Evolutionary conservation across 2,113 vertebrate genomes (phyloP), one percentile per base, ranked within the genome.

Genomic region (Orycteropus afer): DNA sequence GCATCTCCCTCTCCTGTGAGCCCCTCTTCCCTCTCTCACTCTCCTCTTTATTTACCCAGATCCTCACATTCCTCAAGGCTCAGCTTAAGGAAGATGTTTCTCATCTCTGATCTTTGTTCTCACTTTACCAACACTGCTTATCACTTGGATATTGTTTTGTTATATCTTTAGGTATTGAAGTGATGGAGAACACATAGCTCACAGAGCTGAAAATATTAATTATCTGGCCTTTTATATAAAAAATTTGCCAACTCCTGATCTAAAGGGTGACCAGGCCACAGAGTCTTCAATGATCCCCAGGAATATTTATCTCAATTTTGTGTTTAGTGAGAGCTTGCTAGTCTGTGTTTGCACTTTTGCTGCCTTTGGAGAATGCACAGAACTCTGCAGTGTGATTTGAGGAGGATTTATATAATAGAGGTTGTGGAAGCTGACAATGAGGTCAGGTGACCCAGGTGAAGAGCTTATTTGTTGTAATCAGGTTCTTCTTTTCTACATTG

Each of bases 211-310:
- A n/a, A n/a, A n/a, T n/a, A n/a, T n/a, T n/a, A n/a, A n/a, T n/a
- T n/a, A n/a, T n/a, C n/a, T n/a, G n/a, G n/a, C n/a, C n/a, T n/a
- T n/a, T n/a, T n/a, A n/a, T n/a, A n/a, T n/a, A n/a, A n/a, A n/a
- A n/a, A 25, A 12, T 55, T 25, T 2, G 9, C 27, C 20, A 2
- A 3, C 49, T 57, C 3, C 5, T 6, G 14, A 37, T 25, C 29
- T 8, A 5, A 40, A 42, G 61, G 20, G 23, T 42, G 78, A 81
- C 37, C 14, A 34, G 29, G 77, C 7, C 5, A n/a, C n/a, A n/a
- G n/a, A n/a, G n/a, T n/a, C n/a, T 22, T 22, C 7, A 5, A 0
- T 7, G 23, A 1, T 14, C 2, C 1, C 34, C 37, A 3, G 3
- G 20, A 25, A 4, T 8, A 1, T 4, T 71, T 27, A 40, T 4